phyloP scores from a whole-genome alignment of 2,888 invertebrate genomes.

The Heliconius charithonia region DNA sequence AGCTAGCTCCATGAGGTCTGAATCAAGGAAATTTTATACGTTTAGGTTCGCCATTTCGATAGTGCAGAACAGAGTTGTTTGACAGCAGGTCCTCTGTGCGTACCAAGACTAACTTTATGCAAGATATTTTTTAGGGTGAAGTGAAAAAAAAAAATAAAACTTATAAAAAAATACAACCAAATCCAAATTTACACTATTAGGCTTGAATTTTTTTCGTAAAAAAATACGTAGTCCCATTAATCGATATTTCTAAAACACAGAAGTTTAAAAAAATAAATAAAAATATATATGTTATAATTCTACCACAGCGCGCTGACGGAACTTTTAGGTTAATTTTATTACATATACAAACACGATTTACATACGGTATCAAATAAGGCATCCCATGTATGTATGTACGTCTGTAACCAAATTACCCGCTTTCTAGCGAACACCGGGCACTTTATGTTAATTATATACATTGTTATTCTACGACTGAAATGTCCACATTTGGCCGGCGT shows the following conservation, averaged over 20 bases:
- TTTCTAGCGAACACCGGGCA: conserved; percentile 83
- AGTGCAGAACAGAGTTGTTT: no score
- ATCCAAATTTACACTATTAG: background rate
- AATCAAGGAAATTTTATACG: no score
- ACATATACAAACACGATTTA: conserved; percentile 61
- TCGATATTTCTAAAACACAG: background rate
- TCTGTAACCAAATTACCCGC: conserved; percentile 82
- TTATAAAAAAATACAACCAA: no score
- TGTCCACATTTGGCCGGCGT: conserved; percentile 83
- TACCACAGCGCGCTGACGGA: conserved; percentile 62
- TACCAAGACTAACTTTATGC: no score
- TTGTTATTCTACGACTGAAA: conserved; percentile 76
- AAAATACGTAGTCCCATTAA: background rate
- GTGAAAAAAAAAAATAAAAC: no score
- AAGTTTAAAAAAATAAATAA: background rate
- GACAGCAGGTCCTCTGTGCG: no score
- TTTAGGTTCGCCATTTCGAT: no score
- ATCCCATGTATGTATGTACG: conserved; percentile 66
- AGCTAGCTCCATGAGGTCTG: no score
- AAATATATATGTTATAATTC: conserved; percentile 42
- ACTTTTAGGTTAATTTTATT: conserved; percentile 71
- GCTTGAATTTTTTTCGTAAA: background rate
- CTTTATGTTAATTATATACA: conserved; percentile 79
- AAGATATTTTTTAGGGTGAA: no score
- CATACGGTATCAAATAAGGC: conserved; percentile 60